Evolutionary conservation across 2,888 invertebrate species (phyloP), one percentile per base, ranked within the genome.

Genomic region (Epirrhoe tristata): DNA sequence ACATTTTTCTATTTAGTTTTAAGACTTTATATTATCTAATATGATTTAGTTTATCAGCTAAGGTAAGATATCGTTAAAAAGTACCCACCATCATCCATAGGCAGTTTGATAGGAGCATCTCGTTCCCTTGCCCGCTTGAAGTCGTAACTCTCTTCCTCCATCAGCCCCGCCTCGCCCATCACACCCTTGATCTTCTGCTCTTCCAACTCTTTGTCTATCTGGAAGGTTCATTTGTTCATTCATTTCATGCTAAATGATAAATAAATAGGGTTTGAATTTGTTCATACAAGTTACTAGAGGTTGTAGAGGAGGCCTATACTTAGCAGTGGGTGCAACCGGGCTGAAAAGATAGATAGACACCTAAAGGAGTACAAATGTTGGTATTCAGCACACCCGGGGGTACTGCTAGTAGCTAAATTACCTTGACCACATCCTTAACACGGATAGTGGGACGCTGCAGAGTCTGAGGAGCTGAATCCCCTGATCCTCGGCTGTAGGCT

Each of bases 141-240:
- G 72, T 90, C 88, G 12, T 85, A 82, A 0, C 71, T 73, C 0
- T 77, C 81, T 1, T 84, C 86, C 10, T 1, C 82, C 85, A 0
- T 57, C 63, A 7, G 74, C 67, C 73, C 77, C 0, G 70, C 76
- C 3, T 86, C 88, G 0, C 88, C 88, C 48, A 88, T 73, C 0
- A 84, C 85, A 0, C 82, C 73, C 64, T 85, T 89, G 12, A 93
- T 92, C 73, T 90, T 90, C 74, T 90, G 82, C 0, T 93, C 91
- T 74, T 93, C 93, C 7, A 90, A 60, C 52, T 93, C 93, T 78
- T 85, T 92, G 72, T 93, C 93, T 60, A 93, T 88, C 93, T 94
- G 71, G 57, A 65, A 69, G 39, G 4, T 32, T 55, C 16, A 12
- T n/a, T n/a, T 50, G 4, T 32, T 55, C 16, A 12, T n/a, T n/a